Conservation (phyloP, 2,797 vertebrate species). For the Scyliorhinus canicula region DNA sequence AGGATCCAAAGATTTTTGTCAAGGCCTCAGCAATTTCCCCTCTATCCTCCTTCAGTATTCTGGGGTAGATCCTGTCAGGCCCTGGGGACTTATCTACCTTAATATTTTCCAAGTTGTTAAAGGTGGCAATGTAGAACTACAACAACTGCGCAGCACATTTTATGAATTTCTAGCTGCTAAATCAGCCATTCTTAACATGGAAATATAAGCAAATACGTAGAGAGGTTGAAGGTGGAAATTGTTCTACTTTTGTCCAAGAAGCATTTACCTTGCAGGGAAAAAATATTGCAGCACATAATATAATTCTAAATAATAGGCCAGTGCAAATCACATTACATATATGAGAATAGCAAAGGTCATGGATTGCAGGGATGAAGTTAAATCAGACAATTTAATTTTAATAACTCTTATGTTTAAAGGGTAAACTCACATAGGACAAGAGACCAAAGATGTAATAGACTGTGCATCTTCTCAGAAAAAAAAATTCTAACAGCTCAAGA, state of each 20-base stretch:
- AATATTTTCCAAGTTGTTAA: not conserved
- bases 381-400: not conserved
- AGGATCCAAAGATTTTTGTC: too few relatives aligned
- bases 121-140: not conserved
- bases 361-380: not conserved
- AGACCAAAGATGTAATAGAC: not conserved
- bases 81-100: too few relatives aligned
- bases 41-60: too few relatives aligned
- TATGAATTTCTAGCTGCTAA: not conserved
- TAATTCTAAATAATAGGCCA: not conserved
- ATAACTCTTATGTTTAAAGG: not conserved
- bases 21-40: too few relatives aligned
- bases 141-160: not conserved
- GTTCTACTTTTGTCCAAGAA: not conserved
- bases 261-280: not conserved
- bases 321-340: not conserved
- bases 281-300: not conserved
- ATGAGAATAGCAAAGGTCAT: not conserved
- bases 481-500: not conserved
- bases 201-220: not conserved
- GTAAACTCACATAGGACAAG: not conserved
- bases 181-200: not conserved
- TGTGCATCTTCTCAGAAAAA: too few relatives aligned
- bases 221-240: not conserved
- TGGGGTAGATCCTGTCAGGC: too few relatives aligned